Percentiles rank a stretch among this genome's conserved stretches.
These are phyloP conservation scores for Cheilosia vernalis DNA, from an alignment of 2,888 invertebrate genomes.

Conservation along the genomic window DNA sequence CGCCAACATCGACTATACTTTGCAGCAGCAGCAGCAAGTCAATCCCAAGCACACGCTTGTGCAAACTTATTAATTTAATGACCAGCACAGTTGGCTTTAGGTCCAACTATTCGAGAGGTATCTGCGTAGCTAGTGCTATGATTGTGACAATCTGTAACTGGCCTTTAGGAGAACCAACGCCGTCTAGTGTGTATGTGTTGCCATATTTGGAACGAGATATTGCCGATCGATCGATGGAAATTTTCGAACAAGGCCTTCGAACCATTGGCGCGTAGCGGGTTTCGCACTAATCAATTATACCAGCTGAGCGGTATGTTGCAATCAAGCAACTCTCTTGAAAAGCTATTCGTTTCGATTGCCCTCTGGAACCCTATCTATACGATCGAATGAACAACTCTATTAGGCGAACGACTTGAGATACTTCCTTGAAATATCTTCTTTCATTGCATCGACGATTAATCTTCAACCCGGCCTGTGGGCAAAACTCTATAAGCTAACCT, in stretches of 20 bases:
- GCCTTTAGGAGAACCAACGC: constrained; percentile 11
- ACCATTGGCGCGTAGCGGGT: constrained; percentile 1
- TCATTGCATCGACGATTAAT: constrained; percentile 66
- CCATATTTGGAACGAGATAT: constrained; percentile 61
- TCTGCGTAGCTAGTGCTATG: constrained; percentile 45
- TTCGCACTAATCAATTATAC: constrained; percentile 54
- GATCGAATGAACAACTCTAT: constrained; percentile 68
- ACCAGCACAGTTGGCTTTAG: constrained; percentile 40
- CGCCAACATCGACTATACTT: background rate
- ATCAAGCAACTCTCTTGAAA: constrained; percentile 59
- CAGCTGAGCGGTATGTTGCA: constrained; percentile 57
- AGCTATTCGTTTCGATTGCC: constrained; percentile 68
- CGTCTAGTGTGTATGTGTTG: background rate
- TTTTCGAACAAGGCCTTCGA: constrained; percentile 25
- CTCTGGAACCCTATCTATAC: constrained; percentile 54
- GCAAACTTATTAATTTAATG: constrained; percentile 75
- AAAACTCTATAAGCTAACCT: constrained; percentile 45
- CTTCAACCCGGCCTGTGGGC: constrained; percentile 42
- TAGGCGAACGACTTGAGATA: constrained; percentile 48
- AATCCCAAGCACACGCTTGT: constrained; percentile 67
- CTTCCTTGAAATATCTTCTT: constrained; percentile 68
- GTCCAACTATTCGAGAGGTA: constrained; percentile 29
- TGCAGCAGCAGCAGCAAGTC: constrained; percentile 37
- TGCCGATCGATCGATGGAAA: constrained; percentile 63
- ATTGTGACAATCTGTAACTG: constrained; percentile 69